These are phyloP conservation scores for Anas platyrhynchos DNA, from an alignment of 2,113 vertebrate species.

Conservation along the genomic window DNA sequence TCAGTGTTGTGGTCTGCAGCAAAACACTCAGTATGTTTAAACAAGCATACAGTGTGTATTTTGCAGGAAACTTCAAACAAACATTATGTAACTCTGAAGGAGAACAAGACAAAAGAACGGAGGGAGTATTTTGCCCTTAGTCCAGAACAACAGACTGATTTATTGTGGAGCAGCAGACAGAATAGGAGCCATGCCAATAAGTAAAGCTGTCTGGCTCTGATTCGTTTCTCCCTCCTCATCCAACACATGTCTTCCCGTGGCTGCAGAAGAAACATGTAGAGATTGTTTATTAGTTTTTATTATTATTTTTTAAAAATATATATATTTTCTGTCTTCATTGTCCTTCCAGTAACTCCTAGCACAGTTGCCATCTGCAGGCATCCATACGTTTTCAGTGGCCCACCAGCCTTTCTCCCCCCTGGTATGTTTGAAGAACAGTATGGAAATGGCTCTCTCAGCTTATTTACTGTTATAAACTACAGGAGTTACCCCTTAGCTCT, in stretches of 20 bases:
- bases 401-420: neutral
- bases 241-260: neutral
- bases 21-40: neutral
- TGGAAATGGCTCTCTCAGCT: rapidly evolving
- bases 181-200: neutral
- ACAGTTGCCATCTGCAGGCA: neutral
- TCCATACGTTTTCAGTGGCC: neutral
- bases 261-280: neutral
- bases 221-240: neutral
- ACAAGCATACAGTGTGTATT: neutral
- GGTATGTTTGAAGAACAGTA: neutral
- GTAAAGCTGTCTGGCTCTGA: neutral
- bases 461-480: neutral
- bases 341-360: neutral
- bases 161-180: neutral
- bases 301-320: no score
- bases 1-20: neutral
- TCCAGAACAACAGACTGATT: neutral
- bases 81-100: neutral
- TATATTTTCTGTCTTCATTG: neutral
- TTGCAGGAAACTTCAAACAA: neutral
- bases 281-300: neutral
- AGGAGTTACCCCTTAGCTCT: neutral
- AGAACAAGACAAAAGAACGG: neutral
- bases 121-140: neutral